Conservation (phyloP, 2,113 vertebrate species). For the Epinephelus lanceolatus region DNA sequence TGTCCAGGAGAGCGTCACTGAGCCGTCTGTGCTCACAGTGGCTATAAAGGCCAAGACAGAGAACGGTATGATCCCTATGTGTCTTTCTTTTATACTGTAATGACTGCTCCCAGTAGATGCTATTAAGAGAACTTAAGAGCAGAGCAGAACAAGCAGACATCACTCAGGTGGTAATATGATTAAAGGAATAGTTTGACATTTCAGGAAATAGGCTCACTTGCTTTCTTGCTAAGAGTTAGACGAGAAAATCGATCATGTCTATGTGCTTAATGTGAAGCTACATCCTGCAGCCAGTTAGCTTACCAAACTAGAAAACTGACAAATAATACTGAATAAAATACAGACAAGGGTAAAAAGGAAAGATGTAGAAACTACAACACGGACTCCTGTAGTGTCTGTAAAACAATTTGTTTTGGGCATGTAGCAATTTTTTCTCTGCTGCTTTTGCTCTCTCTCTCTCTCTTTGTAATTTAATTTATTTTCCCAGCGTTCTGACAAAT, state of each 20-base stretch:
- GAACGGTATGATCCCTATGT: constrained; percentile 48
- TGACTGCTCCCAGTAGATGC: not conserved
- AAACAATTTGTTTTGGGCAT: not conserved
- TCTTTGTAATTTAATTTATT: constrained; percentile 18
- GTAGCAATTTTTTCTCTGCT: not conserved
- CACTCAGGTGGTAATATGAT: not conserved
- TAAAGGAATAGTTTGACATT: not conserved
- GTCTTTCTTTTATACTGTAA: not conserved
- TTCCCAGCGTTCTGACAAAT: constrained; percentile 15
- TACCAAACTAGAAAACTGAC: not conserved
- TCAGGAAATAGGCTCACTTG: not conserved
- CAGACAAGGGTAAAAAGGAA: too few relatives aligned
- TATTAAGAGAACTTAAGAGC: not conserved
- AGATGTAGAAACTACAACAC: not conserved
- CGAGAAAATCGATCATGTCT: not conserved
- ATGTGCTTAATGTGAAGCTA: too few relatives aligned
- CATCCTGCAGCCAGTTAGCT: not conserved
- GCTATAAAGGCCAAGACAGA: constrained; percentile 70
- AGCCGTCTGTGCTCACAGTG: constrained; percentile 71
- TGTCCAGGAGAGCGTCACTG: constrained; percentile 56
- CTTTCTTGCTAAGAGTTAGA: not conserved
- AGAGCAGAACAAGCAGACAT: not conserved
- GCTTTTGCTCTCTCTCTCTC: not conserved
- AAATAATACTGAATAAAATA: not conserved
- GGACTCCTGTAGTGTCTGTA: not conserved